Conservation (phyloP, 2,797 vertebrate species). For the Squalus acanthias region DNA sequence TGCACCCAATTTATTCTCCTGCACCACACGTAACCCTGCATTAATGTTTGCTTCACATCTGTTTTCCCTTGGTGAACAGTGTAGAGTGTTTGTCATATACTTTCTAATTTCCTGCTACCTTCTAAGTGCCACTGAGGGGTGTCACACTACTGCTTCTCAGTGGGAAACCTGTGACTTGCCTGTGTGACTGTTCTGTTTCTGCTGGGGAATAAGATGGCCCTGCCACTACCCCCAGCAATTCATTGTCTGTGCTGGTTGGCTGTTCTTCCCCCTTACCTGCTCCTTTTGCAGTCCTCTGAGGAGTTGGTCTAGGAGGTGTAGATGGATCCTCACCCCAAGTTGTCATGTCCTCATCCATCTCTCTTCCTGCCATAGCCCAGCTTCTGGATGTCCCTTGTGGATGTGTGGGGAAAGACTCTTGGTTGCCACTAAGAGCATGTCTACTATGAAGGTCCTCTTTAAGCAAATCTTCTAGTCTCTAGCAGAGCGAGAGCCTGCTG, state of each 20-base stretch:
- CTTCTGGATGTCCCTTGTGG: background rate
- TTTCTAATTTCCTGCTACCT: background rate
- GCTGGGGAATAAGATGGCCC: background rate
- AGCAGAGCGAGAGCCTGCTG: background rate
- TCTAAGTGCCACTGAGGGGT: too few relatives aligned
- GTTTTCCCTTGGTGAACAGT: background rate
- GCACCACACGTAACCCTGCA: background rate
- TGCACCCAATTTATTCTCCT: background rate
- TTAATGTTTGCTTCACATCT: background rate
- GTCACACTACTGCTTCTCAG: background rate
- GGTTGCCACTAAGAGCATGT: background rate
- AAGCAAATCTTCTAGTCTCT: background rate
- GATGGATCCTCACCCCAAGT: background rate
- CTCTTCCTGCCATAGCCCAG: background rate
- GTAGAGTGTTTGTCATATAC: background rate
- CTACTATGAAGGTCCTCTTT: background rate
- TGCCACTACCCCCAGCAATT: background rate
- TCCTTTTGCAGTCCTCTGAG: background rate
- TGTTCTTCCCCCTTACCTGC: background rate
- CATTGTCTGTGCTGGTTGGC: background rate
- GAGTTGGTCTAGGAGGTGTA: background rate
- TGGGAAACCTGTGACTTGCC: background rate
- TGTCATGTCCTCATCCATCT: background rate
- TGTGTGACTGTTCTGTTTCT: background rate
- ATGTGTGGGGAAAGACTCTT: background rate